These are phyloP conservation scores for Aramus guarauna DNA, from an alignment of 2,113 vertebrate species.

Conservation along the genomic window DNA sequence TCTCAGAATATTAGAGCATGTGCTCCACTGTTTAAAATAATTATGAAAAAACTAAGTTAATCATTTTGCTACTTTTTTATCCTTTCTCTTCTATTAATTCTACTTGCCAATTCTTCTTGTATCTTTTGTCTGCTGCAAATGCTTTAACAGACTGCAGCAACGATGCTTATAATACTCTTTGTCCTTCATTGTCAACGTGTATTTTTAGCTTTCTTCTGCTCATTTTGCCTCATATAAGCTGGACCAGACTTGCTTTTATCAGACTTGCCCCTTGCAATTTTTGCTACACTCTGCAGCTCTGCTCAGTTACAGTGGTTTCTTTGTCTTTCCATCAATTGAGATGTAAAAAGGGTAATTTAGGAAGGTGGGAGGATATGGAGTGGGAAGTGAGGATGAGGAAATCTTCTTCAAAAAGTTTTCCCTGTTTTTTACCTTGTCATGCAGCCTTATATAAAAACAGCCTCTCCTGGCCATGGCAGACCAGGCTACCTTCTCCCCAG, in stretches of 20 bases:
- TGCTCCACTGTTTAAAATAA: conserved; percentile 4
- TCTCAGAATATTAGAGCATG: neutral
- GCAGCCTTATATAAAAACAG: conserved; percentile 28
- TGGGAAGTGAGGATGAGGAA: conserved; percentile 59
- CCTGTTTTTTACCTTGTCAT: conserved; percentile 33
- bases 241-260: conserved; percentile 50
- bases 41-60: neutral
- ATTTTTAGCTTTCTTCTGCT: conserved; percentile 52
- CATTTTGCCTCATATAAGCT: conserved; percentile 39
- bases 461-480: neutral
- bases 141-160: neutral
- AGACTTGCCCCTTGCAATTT: conserved; percentile 34
- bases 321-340: conserved; percentile 59
- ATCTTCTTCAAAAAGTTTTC: conserved; percentile 36
- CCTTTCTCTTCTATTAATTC: neutral
- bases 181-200: neutral
- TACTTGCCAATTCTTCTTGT: neutral
- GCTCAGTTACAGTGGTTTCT: conserved; percentile 38
- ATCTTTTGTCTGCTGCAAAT: conserved; percentile 14
- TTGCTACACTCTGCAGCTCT: conserved; percentile 12
- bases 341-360: conserved; percentile 64
- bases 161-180: neutral
- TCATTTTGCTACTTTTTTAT: neutral
- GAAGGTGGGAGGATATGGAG: conserved; percentile 62
- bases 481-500: neutral